A percentile compares a stretch with the other conserved stretches of the same genome.
Conservation (phyloP, 2,888 invertebrate genomes). For the Augiades crinisus region DNA sequence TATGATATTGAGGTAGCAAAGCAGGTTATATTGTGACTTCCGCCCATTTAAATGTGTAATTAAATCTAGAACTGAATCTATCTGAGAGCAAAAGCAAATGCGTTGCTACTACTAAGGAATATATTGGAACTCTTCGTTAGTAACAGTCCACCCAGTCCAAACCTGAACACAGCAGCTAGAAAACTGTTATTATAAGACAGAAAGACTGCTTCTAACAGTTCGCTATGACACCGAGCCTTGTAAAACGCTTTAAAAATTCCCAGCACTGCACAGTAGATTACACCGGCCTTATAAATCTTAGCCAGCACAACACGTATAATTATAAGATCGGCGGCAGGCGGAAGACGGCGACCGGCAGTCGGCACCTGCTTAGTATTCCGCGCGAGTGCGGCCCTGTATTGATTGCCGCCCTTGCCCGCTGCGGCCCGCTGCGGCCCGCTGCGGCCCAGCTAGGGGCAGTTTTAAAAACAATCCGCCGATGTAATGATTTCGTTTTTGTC, state of each 20-base stretch:
- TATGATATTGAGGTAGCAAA: too few species aligned
- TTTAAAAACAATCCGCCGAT: conserved; percentile 72
- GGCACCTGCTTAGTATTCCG: conserved; percentile 81
- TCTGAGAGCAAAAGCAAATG: too few species aligned
- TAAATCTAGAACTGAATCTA: too few species aligned
- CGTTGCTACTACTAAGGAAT: too few species aligned
- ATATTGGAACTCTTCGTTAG: too few species aligned
- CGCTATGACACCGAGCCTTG: too few species aligned
- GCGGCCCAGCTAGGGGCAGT: conserved; percentile 51
- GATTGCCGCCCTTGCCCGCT: conserved; percentile 77
- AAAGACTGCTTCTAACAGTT: too few species aligned
- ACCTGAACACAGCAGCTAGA: too few species aligned
- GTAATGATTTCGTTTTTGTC: conserved; percentile 59
- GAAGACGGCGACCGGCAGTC: conserved; percentile 40
- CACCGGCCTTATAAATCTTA: conserved; percentile 12
- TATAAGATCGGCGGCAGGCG: conserved; percentile 31
- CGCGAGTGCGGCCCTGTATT: conserved; percentile 83
- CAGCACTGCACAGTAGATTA: not conserved
- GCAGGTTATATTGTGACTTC: too few species aligned
- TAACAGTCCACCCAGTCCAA: too few species aligned
- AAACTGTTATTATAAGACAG: too few species aligned
- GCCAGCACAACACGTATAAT: conserved; percentile 32
- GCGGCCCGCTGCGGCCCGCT: conserved; percentile 42
- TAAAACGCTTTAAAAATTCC: not conserved
- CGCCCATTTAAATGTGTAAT: too few species aligned